Conservation (phyloP, 1,140 invertebrate species). For the Drosophila oshimai region DNA sequence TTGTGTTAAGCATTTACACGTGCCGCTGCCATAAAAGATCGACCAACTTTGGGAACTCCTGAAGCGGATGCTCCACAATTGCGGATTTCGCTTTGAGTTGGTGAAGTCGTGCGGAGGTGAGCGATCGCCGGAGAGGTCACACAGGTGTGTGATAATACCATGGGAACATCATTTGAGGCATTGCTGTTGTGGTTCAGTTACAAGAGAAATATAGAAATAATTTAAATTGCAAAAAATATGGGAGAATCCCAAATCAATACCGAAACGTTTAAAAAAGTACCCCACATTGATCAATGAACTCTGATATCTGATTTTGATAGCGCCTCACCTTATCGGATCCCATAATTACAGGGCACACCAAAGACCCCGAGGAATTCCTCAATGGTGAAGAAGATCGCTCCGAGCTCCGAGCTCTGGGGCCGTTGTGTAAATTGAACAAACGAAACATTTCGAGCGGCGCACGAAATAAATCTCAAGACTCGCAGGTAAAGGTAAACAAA, state of each 20-base stretch:
- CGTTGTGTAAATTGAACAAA: constrained; percentile 46
- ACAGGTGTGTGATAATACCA: not conserved
- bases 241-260: no score
- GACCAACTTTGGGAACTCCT: constrained; percentile 12
- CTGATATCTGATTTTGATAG: no score
- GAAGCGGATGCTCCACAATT: constrained; percentile 37
- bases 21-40: constrained; percentile 55
- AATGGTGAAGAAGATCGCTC: constrained; percentile 7
- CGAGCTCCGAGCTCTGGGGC: not conserved
- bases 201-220: not conserved
- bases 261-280: no score
- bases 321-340: not conserved
- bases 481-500: constrained; percentile 17
- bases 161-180: not conserved
- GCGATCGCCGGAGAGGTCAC: not conserved
- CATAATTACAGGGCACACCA: not conserved
- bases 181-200: no score
- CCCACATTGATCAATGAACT: not conserved
- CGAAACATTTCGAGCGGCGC: constrained; percentile 48
- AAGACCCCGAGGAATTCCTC: not conserved
- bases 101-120: not conserved
- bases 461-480: constrained; percentile 65
- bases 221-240: no score
- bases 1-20: constrained; percentile 80
- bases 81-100: not conserved